Base-by-base conservation (phyloP, 2,888 invertebrate species). In the Scaptomyza parva region DNA sequence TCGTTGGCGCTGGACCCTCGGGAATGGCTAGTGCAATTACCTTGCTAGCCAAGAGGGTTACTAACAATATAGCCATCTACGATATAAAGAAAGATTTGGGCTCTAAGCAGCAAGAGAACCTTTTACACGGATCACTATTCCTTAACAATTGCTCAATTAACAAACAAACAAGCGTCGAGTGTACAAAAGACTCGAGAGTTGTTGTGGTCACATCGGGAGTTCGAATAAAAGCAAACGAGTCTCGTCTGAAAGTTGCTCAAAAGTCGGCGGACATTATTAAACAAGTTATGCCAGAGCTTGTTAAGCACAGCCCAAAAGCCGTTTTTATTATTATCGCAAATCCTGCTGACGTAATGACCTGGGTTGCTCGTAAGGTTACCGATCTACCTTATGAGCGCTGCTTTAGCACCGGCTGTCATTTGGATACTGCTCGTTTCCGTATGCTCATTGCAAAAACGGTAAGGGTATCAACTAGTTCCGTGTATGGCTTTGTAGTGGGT, bases 311-410 rank as follows among this genome's bases (percentile, higher is more conserved):
- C 60, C 97, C 97, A 0, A 70, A 97, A 72, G 94, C 96, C 1
- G 94, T 96, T 43, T 92, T 97, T 6, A 88, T 98, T 35, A 94
- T 98, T 67, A 96, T 97, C 0, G 95, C 96, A 69, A 97, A 97
- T 91, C 97, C 97, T 0, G 96, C 96, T n/a, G 98, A 98, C 90
- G 94, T 97, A 51, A 92, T 98, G 78, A 96, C 97, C 0, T 97
- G 96, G 90, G 95, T 97, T 2, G 95, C 97, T 0, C 97, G 97
- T 96, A 96, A 96, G 91, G 89, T 97, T 43, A 96, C 96, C 66
- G 96, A 97, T 1, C 92, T 98, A 58, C 97, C 97, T 0, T 94
- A 94, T 86, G 93, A 96, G 89, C 94, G 95, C n/a, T 96, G 97
- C 37, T 94, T 98, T 83, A 97, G 97, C 1, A 96, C 96, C 20